These are phyloP conservation scores for Rhyacophila evoluta DNA, from an alignment of 2,888 invertebrate genomes.

Conservation along the genomic window DNA sequence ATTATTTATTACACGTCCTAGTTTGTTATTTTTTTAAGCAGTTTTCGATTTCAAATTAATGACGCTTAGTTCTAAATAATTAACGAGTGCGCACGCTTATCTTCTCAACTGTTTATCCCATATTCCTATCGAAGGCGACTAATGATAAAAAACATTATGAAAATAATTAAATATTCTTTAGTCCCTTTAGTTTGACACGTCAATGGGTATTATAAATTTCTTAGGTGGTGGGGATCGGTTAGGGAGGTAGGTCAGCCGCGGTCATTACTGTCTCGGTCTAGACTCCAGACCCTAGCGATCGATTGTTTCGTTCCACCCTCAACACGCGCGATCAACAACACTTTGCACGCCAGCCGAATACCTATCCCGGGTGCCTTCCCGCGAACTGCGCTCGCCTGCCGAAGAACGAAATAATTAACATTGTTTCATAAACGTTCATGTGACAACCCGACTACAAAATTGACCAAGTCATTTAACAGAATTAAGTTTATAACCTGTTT, in stretches of 20 bases:
- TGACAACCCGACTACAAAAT: background rate
- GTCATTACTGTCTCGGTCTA: conserved; percentile 33
- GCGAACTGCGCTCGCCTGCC: background rate
- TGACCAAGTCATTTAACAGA: no score
- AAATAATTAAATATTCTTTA: no score
- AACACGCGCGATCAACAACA: conserved; percentile 13
- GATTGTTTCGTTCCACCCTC: conserved; percentile 26
- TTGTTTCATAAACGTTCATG: background rate
- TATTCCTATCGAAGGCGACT: no score
- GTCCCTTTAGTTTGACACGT: background rate
- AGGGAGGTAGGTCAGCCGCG: conserved; percentile 32
- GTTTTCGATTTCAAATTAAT: no score
- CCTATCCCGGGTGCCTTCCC: background rate
- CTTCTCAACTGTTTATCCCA: no score
- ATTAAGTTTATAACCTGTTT: no score
- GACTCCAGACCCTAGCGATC: conserved; percentile 32
- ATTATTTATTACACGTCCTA: no score
- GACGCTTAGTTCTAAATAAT: no score
- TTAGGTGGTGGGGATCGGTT: background rate
- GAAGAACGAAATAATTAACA: background rate
- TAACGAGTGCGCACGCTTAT: no score
- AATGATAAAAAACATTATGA: no score
- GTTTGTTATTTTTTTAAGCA: no score
- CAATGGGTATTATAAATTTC: background rate
- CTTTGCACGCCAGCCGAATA: conserved; percentile 2